Evolutionary conservation across 2,888 invertebrate species (phyloP), one percentile per base, ranked within the genome.

Genomic region (Ametastegia equiseti): DNA sequence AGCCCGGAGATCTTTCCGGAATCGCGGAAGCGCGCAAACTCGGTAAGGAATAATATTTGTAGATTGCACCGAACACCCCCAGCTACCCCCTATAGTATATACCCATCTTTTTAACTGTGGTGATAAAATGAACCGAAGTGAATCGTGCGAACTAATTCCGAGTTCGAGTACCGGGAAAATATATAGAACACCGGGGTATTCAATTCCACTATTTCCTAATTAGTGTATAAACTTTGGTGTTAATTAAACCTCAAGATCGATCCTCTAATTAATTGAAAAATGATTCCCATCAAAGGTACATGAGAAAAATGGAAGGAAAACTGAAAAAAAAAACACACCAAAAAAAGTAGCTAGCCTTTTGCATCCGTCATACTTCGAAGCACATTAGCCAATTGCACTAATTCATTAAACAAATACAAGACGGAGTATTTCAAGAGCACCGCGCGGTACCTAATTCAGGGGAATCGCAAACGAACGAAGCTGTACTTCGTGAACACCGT

Each of bases 31-130:
- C 27, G 50, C 60, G 60, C 42, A 42, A 57, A 19, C 60, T 45
- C 78, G 42, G 42, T n/a, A 54, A 63, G 78, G 57, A 60, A 78
- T 78, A 78, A 78, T 78, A 78, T 78, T 78, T 78, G 78, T 60
- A 60, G 57, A 78, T 78, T 78, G 78, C 78, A 78, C 60, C 42
- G n/a, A n/a, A n/a, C n/a, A 47, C 50, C 75, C 13, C 36, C 54
- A 60, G 30, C 60, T 13, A 36, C 60, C 60, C n/a, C n/a, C n/a
- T n/a, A n/a, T n/a, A n/a, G n/a, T n/a, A n/a, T n/a, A n/a, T n/a
- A n/a, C n/a, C n/a, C n/a, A n/a, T n/a, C 75, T 78, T 42, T 60
- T 45, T 57, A 78, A 60, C 78, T 57, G 60, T 30, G 39, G 78
- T 78, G 42, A 60, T 63, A 30, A 78, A 78, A 78, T 42, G 42